Base-by-base conservation (phyloP, 2,888 invertebrate genomes). In the Polydrusus tereticollis region DNA sequence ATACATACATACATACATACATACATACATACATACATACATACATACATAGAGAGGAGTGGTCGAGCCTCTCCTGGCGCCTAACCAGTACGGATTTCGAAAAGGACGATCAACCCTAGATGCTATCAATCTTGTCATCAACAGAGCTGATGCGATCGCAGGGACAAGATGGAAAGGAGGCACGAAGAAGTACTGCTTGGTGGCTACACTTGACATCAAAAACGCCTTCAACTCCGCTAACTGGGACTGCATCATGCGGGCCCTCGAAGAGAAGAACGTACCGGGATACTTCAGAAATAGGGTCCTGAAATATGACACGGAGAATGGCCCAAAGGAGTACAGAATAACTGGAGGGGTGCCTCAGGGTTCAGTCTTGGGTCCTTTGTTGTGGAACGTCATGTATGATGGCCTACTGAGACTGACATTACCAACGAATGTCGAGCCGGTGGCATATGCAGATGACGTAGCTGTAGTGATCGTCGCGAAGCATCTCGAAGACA, bases 391-490 rank as follows among this genome's bases (percentile, higher is more conserved):
- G 62, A 62, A 62, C 43, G 8, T 59, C 38, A 26, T 58, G 33
- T n/a, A 29, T 29, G 29, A 29, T 7, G 29, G 29, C 5, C 21
- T 57, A n/a, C 59, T 59, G 59, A 59, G 18, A 16, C 36, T 59
- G 36, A 6, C 18, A 14, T 16, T 59, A 14, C 10, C 41, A 36
- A 59, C 8, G 43, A 21, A 1, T 8, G 55, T 21, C 12, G 6
- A 20, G 36, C 23, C 8, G 10, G 55, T 52, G 14, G 55, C 52
- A 21, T 55, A 18, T 38, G 55, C 55, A 38, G 65, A 55, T n/a
- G 55, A 52, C 18, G 41, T 63, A 18, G 36, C 55, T 38, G 85
- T 87, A 92, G 12, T 55, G 38, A 55, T 52, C 10, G 41, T 55
- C 16, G 58, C 76, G 6, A 63, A 26, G 20, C 26, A 26, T 18